Conservation (phyloP, 2,113 vertebrate species). For the Sminthopsis crassicaudata region DNA sequence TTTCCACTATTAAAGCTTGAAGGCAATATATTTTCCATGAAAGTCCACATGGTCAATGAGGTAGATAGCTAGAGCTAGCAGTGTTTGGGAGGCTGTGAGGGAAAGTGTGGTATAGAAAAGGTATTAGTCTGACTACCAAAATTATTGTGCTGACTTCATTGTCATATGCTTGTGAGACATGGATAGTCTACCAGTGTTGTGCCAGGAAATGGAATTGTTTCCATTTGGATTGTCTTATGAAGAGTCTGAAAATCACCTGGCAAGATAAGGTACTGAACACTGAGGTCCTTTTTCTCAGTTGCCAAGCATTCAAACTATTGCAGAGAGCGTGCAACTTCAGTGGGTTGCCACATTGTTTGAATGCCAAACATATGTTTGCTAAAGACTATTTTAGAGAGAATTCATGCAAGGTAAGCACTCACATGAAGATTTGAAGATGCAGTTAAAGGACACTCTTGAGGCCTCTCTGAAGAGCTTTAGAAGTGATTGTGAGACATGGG, state of each 20-base stretch:
- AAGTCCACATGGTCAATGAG: not conserved
- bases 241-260: not conserved
- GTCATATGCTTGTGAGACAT: not conserved
- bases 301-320: not conserved
- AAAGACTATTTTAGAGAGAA: not conserved
- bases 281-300: not conserved
- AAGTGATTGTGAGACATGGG: not conserved
- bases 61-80: not conserved
- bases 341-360: not conserved
- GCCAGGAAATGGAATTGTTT: not conserved
- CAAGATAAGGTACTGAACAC: not conserved
- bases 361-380: not conserved
- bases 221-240: not conserved
- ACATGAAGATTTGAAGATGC: not conserved
- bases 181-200: not conserved
- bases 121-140: not conserved
- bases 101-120: not conserved
- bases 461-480: not conserved
- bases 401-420: not conserved
- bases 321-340: not conserved
- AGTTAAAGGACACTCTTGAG: not conserved
- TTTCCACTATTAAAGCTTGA: not conserved
- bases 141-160: not conserved
- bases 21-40: not conserved
- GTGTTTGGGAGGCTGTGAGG: not conserved